Conservation (phyloP, 2,888 invertebrate species). For the Pristionchus fissidentatus region DNA sequence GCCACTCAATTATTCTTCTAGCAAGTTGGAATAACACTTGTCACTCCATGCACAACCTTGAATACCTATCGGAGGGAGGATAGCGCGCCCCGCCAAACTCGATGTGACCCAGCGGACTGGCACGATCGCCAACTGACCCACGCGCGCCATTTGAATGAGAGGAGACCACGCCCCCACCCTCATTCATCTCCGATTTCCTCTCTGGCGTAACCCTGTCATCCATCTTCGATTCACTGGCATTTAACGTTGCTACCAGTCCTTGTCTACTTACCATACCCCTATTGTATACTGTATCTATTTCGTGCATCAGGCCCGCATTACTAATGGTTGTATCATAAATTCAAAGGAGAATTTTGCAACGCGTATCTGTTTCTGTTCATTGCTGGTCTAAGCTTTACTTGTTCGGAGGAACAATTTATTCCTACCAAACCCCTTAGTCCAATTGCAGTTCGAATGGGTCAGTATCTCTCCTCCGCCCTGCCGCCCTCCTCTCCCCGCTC, state of each 20-base stretch:
- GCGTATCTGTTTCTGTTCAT: neutral
- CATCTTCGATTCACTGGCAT: neutral
- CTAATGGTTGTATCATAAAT: neutral
- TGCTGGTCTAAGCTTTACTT: no score
- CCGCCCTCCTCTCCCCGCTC: neutral
- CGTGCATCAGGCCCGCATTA: neutral
- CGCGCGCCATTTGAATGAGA: slow-evolving; percentile 37
- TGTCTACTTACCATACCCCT: neutral
- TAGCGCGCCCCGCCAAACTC: neutral
- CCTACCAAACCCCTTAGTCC: no score
- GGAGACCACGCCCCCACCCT: slow-evolving; percentile 13
- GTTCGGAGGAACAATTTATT: no score
- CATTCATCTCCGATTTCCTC: neutral
- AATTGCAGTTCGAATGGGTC: neutral
- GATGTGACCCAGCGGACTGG: neutral
- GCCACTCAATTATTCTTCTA: neutral
- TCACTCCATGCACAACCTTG: neutral
- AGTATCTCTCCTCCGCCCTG: slow-evolving; percentile 9
- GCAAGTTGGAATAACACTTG: neutral
- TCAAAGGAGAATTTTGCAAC: neutral
- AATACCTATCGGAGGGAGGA: neutral
- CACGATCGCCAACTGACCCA: slow-evolving; percentile 9
- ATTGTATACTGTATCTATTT: neutral
- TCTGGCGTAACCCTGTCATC: neutral
- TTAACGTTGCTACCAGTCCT: neutral